These are phyloP conservation scores for Archocentrus centrarchus DNA, from an alignment of 2,113 vertebrate species.

Conservation along the genomic window DNA sequence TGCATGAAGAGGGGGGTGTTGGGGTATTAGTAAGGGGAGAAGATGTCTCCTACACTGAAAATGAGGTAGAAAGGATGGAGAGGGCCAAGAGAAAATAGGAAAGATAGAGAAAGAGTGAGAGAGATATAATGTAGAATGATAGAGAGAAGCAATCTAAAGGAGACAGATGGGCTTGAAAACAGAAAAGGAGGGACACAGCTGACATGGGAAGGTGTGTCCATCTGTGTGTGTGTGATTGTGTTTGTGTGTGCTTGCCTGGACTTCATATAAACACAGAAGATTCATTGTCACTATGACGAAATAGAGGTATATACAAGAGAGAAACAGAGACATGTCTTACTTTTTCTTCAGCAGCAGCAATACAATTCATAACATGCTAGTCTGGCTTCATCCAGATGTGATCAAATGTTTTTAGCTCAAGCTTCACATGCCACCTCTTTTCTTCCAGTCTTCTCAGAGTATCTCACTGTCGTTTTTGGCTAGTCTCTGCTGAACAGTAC, in stretches of 20 bases:
- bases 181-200: background rate
- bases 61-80: slow-evolving; percentile 38
- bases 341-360: background rate
- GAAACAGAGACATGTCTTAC: background rate
- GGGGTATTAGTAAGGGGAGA: background rate
- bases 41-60: background rate
- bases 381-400: background rate
- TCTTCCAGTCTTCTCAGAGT: background rate
- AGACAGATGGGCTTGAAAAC: slow-evolving; percentile 26
- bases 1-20: background rate
- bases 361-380: background rate
- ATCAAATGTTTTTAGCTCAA: background rate
- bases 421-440: background rate
- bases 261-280: background rate
- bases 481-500: background rate
- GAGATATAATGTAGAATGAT: slow-evolving; percentile 55
- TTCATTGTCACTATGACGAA: background rate
- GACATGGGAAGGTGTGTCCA: slow-evolving; percentile 9
- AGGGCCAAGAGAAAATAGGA: slow-evolving; percentile 53
- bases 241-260: background rate
- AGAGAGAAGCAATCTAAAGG: slow-evolving; percentile 54
- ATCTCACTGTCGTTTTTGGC: background rate
- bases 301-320: background rate
- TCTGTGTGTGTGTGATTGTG: background rate
- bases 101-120: slow-evolving; percentile 41